Conservation (phyloP, 2,888 invertebrate species). For the Ophioninae sp. region DNA sequence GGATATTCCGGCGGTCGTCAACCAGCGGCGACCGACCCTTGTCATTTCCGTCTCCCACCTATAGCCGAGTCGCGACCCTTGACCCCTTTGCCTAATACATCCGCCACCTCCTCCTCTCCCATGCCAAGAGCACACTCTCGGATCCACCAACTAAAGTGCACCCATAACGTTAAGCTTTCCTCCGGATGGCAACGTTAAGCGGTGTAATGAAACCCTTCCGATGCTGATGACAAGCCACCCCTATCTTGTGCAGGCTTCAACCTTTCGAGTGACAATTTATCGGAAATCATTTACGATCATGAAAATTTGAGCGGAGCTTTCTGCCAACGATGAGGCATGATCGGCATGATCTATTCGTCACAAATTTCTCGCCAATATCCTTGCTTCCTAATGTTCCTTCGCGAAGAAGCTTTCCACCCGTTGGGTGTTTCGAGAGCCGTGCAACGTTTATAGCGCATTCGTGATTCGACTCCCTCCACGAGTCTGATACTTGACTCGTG, state of each 20-base stretch:
- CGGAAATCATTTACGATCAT: neutral
- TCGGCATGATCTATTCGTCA: neutral
- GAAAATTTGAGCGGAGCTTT: neutral
- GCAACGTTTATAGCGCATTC: neutral
- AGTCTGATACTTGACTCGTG: neutral
- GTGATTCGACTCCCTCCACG: neutral
- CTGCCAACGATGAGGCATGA: neutral
- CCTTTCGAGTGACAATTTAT: neutral
- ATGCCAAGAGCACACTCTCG: conserved; percentile 12
- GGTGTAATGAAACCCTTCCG: conserved; percentile 12
- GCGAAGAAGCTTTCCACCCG: neutral
- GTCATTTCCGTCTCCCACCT: conserved; percentile 46
- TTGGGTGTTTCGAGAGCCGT: neutral
- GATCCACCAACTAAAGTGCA: conserved; percentile 22
- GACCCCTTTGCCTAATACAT: conserved; percentile 44
- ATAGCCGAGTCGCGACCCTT: conserved; percentile 49
- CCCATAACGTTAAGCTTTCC: conserved; percentile 14
- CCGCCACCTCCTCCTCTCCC: neutral
- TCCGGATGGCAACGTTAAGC: conserved; percentile 12
- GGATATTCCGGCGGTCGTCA: conserved; percentile 39
- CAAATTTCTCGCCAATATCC: neutral
- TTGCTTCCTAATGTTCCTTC: neutral
- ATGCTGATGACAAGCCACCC: neutral
- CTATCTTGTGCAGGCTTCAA: neutral
- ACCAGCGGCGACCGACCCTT: conserved; percentile 46